Conservation (phyloP, 2,888 invertebrate species). For the Drosophila siamana region DNA sequence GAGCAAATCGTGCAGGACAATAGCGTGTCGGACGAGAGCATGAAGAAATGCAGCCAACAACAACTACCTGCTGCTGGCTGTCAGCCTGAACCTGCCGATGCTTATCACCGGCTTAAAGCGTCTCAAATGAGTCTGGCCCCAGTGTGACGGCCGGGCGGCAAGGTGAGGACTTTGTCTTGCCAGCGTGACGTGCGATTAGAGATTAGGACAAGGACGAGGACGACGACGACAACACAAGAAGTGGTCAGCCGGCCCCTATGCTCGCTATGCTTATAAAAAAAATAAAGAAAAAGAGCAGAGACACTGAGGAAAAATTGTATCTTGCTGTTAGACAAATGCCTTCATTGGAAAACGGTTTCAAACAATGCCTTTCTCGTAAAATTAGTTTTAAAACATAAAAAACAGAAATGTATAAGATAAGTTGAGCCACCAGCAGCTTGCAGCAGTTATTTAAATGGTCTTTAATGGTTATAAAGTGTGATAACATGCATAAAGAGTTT, state of each 20-base stretch:
- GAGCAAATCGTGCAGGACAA: conserved; percentile 66
- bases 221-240: conserved; percentile 15
- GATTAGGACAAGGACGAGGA: conserved; percentile 63
- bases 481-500: neutral
- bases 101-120: conserved; percentile 70
- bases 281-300: conserved; percentile 25
- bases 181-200: conserved; percentile 78
- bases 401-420: conserved; percentile 1
- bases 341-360: conserved; percentile 46
- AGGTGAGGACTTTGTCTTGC: conserved; percentile 52
- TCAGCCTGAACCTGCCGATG: conserved; percentile 71
- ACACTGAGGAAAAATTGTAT: conserved; percentile 29
- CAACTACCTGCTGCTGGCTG: conserved; percentile 47
- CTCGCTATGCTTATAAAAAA: conserved; percentile 27
- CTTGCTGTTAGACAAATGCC: conserved; percentile 64
- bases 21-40: conserved; percentile 42
- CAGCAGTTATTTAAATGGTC: conserved; percentile 5
- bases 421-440: neutral
- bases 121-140: conserved; percentile 69
- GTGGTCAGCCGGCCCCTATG: conserved; percentile 34
- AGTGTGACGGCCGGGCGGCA: conserved; percentile 38
- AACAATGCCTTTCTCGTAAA: conserved; percentile 29
- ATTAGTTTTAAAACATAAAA: conserved; percentile 26
- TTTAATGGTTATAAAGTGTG: neutral
- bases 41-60: neutral